Base-by-base conservation (phyloP, 30 jellyfish, hydroid and myxozoan species). In the Rhopilema esculentum region DNA sequence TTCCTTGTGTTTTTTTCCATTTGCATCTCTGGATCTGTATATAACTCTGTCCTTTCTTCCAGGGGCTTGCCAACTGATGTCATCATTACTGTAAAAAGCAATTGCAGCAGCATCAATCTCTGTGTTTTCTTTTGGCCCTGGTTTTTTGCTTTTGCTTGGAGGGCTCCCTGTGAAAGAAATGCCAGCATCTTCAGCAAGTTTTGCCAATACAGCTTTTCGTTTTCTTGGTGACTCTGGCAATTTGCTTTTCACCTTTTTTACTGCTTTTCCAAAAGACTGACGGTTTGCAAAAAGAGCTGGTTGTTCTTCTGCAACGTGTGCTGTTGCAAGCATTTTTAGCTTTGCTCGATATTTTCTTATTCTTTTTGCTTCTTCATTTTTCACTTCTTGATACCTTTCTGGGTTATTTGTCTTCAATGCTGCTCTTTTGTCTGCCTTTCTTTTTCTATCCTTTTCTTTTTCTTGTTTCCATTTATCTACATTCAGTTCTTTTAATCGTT, bases 51-150 rank as follows among this genome's bases (percentile, higher is more conserved):
- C 86, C 26, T 80, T 80, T 29, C 82, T 66, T 27, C 82, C 90
- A 21, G 90, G 81, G 27, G 90, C 82, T 64, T 80, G 90, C 90
- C 90, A 80, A 27, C 77, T 0, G 28, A 80, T 29, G 30, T 66
- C 90, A 64, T 61, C 49, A 40, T 64, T 80, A n/a, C 21, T 12
- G 83, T 53, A 80, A 64, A 64, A 64, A 20, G 74, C 74, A 21
- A 25, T 64, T 64, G 74, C 74, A 64, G 74, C 31, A 64, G 74
- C 74, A 64, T 64, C 74, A 20, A 20, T 64, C 30, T 64, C 31
- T 64, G 6, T 64, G 74, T 64, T 64, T 64, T 64, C 74, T 64
- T 64, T 64, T 64, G 74, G 74, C 74, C 74, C 74, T 64, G 74
- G 74, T 64, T 64, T 64, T 21, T 64, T 64, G 27, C 74, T 64